A percentile compares a stretch with the other conserved stretches of the same genome.
phyloP scores from a whole-genome alignment of 2,888 invertebrate genomes.

The Tiphia femorata region DNA sequence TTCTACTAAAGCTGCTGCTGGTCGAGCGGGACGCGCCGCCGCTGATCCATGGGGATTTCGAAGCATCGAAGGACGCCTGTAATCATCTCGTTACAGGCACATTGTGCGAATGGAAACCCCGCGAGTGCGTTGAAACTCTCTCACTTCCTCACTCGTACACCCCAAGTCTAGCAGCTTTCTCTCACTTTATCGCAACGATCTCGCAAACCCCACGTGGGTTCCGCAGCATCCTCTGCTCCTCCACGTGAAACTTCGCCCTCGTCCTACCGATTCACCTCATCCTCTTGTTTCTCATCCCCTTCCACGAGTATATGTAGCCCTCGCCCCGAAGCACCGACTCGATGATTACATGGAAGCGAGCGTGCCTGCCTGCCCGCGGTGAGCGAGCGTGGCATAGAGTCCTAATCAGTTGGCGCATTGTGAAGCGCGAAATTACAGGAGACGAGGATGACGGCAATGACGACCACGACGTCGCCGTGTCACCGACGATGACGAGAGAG shows the following conservation, averaged over 20 bases:
- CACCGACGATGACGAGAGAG: too few relatives aligned
- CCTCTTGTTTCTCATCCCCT: conserved; percentile 12
- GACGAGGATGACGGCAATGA: conserved; percentile 28
- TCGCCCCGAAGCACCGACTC: conserved; percentile 42
- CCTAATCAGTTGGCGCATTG: conserved; percentile 60
- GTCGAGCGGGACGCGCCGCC: conserved; percentile 22
- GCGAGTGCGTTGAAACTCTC: conserved; percentile 14
- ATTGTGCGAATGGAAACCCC: conserved; percentile 48
- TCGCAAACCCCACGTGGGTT: background rate
- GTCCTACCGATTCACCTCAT: too few relatives aligned
- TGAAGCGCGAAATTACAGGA: conserved; percentile 58
- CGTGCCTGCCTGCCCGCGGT: conserved; percentile 31
- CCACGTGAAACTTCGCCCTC: conserved; percentile 4
- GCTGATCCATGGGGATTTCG: conserved; percentile 38
- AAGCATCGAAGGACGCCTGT: conserved; percentile 50
- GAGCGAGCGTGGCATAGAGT: conserved; percentile 33
- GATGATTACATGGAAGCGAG: conserved; percentile 58
- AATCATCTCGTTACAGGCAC: conserved; percentile 64
- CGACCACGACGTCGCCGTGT: conserved; percentile 21
- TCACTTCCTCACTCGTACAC: too few relatives aligned
- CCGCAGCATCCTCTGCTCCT: background rate
- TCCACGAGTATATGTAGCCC: too few relatives aligned
- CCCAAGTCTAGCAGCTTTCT: too few relatives aligned
- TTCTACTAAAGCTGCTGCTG: conserved; percentile 11
- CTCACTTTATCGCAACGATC: conserved; percentile 6